Evolutionary conservation across 2,888 invertebrate species (phyloP).

Genomic region (Stenodera caucasica): DNA sequence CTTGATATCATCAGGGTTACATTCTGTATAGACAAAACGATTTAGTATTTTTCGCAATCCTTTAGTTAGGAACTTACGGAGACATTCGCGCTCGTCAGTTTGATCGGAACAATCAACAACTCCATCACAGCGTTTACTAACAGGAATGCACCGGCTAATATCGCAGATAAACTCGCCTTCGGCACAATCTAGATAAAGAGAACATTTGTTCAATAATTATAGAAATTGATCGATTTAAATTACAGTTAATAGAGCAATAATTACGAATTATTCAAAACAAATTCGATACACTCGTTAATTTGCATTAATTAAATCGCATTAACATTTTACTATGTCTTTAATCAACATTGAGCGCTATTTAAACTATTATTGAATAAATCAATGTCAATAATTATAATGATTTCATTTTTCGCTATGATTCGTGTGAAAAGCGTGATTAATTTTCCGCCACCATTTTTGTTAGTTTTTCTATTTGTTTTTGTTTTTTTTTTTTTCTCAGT

Average conservation of each 20-base stretch:
- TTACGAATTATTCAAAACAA: not conserved
- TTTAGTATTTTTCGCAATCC: too few species aligned
- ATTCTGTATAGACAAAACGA: slow-evolving; percentile 28
- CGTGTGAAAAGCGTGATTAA: not conserved
- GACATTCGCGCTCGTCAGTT: slow-evolving; percentile 69
- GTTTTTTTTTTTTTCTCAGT: slow-evolving; percentile 6
- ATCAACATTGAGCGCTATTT: not conserved
- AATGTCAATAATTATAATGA: too few species aligned
- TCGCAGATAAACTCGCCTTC: slow-evolving; percentile 66
- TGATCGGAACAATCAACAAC: slow-evolving; percentile 65
- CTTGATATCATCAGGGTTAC: slow-evolving; percentile 57
- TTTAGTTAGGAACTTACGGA: slow-evolving; percentile 38
- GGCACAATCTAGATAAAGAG: slow-evolving; percentile 56
- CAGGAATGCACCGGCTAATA: slow-evolving; percentile 61
- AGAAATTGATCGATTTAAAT: slow-evolving; percentile 1
- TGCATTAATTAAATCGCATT: not conserved
- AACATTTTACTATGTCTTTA: not conserved
- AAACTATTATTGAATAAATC: not conserved
- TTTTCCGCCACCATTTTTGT: slow-evolving; percentile 12
- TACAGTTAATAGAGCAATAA: not conserved
- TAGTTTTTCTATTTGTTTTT: too few species aligned
- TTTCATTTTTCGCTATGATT: too few species aligned
- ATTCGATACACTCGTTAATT: not conserved
- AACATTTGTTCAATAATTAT: not conserved
- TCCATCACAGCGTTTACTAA: slow-evolving; percentile 63